phyloP scores from a whole-genome alignment of 2,113 vertebrate genomes.

The Heterocephalus glaber region DNA sequence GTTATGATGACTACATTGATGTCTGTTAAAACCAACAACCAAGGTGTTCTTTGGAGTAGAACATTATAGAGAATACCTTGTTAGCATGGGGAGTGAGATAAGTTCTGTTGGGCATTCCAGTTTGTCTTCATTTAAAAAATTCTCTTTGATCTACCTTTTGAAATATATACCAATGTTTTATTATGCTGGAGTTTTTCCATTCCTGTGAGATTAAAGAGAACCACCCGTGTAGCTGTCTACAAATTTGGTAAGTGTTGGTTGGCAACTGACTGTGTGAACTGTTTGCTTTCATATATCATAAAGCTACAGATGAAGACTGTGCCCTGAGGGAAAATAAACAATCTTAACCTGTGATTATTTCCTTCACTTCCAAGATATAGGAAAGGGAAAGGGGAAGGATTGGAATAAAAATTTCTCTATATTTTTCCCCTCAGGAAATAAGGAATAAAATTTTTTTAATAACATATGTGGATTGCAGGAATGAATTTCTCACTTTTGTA shows the following conservation, averaged over 20 bases:
- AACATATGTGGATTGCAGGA: neutral
- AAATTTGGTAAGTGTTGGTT: neutral
- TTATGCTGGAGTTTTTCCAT: neutral
- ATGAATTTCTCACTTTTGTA: neutral
- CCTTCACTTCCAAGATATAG: neutral
- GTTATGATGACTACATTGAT: neutral
- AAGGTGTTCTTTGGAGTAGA: neutral
- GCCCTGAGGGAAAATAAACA: neutral
- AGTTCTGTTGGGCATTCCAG: neutral
- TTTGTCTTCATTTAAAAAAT: neutral
- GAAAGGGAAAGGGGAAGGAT: neutral
- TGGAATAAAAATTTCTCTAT: neutral
- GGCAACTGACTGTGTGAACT: neutral
- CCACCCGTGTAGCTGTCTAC: neutral
- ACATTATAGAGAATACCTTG: neutral
- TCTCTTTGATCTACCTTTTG: neutral
- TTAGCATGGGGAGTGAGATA: neutral
- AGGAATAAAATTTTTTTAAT: neutral
- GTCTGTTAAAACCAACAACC: neutral
- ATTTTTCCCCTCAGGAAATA: neutral
- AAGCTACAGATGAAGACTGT: neutral
- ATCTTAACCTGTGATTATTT: neutral
- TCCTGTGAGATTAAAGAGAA: neutral
- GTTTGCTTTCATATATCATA: neutral
- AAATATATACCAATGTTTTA: neutral